phyloP scores from a whole-genome alignment of 2,797 vertebrate species.

The Manis javanica region DNA sequence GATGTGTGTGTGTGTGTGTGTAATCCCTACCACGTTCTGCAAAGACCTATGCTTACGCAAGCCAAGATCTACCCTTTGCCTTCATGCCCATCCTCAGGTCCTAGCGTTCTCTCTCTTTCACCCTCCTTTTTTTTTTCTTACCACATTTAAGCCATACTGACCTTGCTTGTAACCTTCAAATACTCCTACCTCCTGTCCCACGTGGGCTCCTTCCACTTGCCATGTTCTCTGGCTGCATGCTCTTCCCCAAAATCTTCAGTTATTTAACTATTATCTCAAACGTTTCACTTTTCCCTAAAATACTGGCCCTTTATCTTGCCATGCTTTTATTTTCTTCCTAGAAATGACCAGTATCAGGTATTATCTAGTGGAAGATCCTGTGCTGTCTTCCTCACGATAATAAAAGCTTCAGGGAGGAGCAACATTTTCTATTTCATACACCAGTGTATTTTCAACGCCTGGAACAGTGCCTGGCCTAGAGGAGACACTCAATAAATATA shows the following conservation, averaged over 20 bases:
- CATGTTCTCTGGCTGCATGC: fast-evolving
- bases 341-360: background rate
- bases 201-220: too few relatives aligned
- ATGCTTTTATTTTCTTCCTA: background rate
- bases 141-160: fast-evolving
- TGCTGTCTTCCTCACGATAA: background rate
- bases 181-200: fast-evolving
- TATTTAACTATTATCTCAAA: background rate
- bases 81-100: background rate
- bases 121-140: too few relatives aligned
- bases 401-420: background rate
- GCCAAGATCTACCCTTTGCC: background rate
- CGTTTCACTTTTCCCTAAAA: background rate
- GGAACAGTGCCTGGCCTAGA: background rate
- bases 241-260: background rate
- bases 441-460: background rate
- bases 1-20: fast-evolving
- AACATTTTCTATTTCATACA: background rate
- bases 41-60: too few relatives aligned
- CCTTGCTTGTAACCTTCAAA: too few relatives aligned
- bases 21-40: fast-evolving
- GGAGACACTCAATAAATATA: background rate
- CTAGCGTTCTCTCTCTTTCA: fast-evolving
- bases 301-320: fast-evolving
- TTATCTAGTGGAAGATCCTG: too few relatives aligned